Evolutionary conservation across 2,888 invertebrate species (phyloP).

Genomic region (Hydrotaea diabolus): DNA sequence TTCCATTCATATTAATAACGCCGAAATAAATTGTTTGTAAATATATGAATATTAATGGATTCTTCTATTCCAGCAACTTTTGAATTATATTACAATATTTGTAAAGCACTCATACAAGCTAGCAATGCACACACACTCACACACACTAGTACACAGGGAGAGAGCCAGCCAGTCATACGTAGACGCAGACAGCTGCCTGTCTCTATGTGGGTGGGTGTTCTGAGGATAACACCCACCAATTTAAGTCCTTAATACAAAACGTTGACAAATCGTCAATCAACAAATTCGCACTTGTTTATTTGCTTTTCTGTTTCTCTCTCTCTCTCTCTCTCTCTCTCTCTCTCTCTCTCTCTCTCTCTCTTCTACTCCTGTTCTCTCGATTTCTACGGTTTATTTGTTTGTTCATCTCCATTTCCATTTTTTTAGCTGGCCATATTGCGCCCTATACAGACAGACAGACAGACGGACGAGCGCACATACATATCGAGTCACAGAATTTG

Average conservation of each 20-base stretch:
- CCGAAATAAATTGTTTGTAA: slow-evolving; percentile 11
- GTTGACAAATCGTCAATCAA: slow-evolving; percentile 65
- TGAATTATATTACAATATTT: slow-evolving; percentile 2
- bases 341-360: not conserved
- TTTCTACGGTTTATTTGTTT: slow-evolving; percentile 14
- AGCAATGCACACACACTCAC: not conserved
- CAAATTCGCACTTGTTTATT: slow-evolving; percentile 58
- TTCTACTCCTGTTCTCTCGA: no score
- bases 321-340: not conserved
- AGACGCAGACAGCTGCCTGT: slow-evolving; percentile 20
- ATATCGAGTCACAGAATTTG: not conserved
- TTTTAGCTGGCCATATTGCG: slow-evolving; percentile 45
- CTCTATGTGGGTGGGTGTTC: not conserved
- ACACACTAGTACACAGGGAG: no score
- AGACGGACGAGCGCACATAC: no score
- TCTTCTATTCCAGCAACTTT: not conserved
- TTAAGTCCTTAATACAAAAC: slow-evolving; percentile 53
- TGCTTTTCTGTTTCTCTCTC: not conserved
- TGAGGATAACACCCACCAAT: slow-evolving; percentile 31
- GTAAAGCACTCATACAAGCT: not conserved
- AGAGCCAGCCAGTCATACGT: no score
- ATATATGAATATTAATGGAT: slow-evolving; percentile 34
- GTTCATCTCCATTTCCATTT: slow-evolving; percentile 35
- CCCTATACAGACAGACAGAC: not conserved
- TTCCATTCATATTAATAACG: slow-evolving; percentile 27